Conservation (phyloP, 2,797 vertebrate species). For the Vipera ursinii region DNA sequence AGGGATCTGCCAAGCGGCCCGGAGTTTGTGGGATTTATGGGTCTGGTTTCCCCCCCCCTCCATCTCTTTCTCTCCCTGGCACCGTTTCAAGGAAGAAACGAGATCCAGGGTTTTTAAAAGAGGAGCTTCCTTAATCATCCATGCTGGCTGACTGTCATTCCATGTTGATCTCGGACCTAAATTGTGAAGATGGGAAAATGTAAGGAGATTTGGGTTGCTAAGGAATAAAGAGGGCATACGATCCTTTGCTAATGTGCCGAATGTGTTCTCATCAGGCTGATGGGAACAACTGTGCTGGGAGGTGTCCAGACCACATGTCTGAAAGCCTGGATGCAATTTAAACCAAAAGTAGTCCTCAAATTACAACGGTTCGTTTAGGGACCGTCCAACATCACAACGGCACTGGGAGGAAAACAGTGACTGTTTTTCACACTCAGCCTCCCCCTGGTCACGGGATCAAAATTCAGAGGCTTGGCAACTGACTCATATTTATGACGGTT, state of each 20-base stretch:
- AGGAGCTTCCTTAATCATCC: conserved; percentile 65
- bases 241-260: conserved; percentile 43
- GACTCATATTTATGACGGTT: no score
- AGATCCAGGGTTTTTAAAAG: conserved; percentile 62
- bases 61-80: neutral
- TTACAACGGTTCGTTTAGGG: no score
- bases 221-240: conserved; percentile 58
- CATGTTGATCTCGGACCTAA: conserved; percentile 51
- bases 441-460: no score
- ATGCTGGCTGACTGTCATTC: conserved; percentile 63
- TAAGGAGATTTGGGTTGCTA: conserved; percentile 60
- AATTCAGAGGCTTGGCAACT: no score
- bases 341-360: neutral
- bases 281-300: conserved; percentile 45
- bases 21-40: conserved; percentile 38
- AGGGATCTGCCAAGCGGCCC: conserved; percentile 47
- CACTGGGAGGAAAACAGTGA: no score
- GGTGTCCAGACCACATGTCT: conserved; percentile 42
- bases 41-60: neutral
- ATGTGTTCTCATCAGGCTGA: conserved; percentile 27
- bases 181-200: conserved; percentile 62
- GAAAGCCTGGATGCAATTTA: conserved; percentile 35
- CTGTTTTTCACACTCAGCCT: no score
- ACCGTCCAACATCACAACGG: no score
- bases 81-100: conserved; percentile 59